phyloP scores from a whole-genome alignment of 53 echinoderm and acorn worm species.

The Holothuria scabra region DNA sequence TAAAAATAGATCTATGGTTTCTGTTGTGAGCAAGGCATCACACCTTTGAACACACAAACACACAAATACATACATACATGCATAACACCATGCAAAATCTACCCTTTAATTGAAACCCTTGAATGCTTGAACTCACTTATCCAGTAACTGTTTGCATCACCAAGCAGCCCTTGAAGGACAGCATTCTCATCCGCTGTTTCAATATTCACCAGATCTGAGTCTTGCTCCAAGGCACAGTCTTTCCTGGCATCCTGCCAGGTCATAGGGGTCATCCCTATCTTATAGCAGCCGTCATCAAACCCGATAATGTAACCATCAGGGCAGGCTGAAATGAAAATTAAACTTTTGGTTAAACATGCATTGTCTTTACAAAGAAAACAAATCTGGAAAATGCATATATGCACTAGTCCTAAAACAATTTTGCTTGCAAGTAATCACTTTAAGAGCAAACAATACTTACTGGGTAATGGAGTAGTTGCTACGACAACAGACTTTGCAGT shows the following conservation, averaged over 20 bases:
- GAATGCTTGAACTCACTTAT: slow-evolving; percentile 67
- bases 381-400: too few relatives aligned
- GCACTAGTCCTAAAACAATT: too few relatives aligned
- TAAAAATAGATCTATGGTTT: too few relatives aligned
- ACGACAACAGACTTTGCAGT: slow-evolving; percentile 63
- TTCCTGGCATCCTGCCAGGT: slow-evolving; percentile 82
- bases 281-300: slow-evolving; percentile 75
- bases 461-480: slow-evolving; percentile 26
- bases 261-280: slow-evolving; percentile 52
- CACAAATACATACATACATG: too few relatives aligned
- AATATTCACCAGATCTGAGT: slow-evolving; percentile 76
- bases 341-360: too few relatives aligned
- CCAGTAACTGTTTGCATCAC: slow-evolving; percentile 66
- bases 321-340: slow-evolving; percentile 8
- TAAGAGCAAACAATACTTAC: slow-evolving; percentile 7
- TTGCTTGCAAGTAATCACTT: too few relatives aligned
- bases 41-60: too few relatives aligned
- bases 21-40: too few relatives aligned
- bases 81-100: too few relatives aligned
- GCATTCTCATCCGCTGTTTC: slow-evolving; percentile 67
- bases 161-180: slow-evolving; percentile 51
- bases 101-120: not conserved
- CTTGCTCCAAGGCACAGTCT: slow-evolving; percentile 67
- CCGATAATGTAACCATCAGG: slow-evolving; percentile 62
- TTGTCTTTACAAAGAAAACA: too few relatives aligned